Evolutionary conservation across 2,888 invertebrate species (phyloP), one percentile per base, ranked within the genome.

Genomic region (Heliconius charithonia): DNA sequence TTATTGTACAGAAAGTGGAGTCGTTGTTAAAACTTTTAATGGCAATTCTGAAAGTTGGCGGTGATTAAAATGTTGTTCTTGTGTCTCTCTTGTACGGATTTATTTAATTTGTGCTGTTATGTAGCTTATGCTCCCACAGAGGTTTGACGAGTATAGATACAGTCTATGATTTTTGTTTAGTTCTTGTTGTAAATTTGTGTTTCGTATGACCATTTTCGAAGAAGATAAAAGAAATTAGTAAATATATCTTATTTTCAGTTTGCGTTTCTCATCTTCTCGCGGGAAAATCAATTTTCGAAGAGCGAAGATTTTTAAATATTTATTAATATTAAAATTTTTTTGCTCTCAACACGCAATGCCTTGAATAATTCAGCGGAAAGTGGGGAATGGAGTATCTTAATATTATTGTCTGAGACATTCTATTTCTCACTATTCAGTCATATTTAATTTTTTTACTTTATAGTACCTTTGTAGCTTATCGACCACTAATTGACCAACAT

Each of bases 1-100:
- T 65, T 74, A 74, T 65, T 74, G 27, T 41, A 65, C 13, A 72
- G 19, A 74, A 74, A 74, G 41, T 74, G 22, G 45, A 7, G 63
- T 63, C 37, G 22, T 63, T 63, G 41, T 74, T 63, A 41, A 74
- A 45, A 74, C 45, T 41, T 74, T 74, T 29, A 65, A 74, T 74
- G 74, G 45, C 29, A 65, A 45, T 45, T 45, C 65, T 29, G 12
- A 65, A 74, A 74, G 63, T 74, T 74, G 41, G 16, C 63, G 62
- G 59, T 45, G 25, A 62, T 62, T 63, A 27, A 6, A 63, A 25
- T 63, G 25, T 63, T 41, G 63, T 41, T 27, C n/a, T 56, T 56
- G 4, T 71, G 51, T 56, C 51, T 56, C 56, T 56, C 71, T 51
- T 72, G 29, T 72, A 72, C 29, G 71, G 51, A n/a, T 72, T 72